A percentile compares a stretch with the other conserved stretches of the same genome.
Conservation (phyloP, 2,888 invertebrate species). For the Fissipunctia ypsillon region DNA sequence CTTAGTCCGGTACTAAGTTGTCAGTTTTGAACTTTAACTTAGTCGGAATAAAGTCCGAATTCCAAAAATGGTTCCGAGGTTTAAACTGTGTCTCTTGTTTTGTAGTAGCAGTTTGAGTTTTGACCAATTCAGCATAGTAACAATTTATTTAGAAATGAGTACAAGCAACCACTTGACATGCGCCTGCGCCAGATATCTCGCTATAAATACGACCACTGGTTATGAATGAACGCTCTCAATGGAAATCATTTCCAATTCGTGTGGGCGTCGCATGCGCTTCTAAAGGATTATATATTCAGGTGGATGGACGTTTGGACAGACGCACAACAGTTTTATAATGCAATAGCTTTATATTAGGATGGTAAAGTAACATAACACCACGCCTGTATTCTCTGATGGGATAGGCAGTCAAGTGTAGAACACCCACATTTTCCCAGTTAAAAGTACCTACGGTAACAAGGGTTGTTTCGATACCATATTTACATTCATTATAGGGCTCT, state of each 20-base stretch:
- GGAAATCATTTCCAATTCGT: conserved; percentile 41
- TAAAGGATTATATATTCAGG: conserved; percentile 49
- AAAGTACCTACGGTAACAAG: neutral
- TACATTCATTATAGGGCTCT: neutral
- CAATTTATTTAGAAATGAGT: conserved; percentile 37
- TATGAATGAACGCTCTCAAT: conserved; percentile 60
- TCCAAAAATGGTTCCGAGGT: neutral
- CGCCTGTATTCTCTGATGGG: too few relatives aligned
- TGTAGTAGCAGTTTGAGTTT: neutral
- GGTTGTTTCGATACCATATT: neutral
- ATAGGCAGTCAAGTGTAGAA: neutral
- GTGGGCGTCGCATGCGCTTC: conserved; percentile 40
- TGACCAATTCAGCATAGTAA: neutral
- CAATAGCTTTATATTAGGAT: conserved; percentile 9
- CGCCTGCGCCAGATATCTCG: conserved; percentile 52
- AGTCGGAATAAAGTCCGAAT: neutral
- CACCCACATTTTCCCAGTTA: neutral
- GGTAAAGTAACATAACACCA: neutral
- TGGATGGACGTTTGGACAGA: conserved; percentile 27
- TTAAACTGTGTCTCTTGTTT: neutral
- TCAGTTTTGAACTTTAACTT: neutral
- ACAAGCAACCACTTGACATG: conserved; percentile 45
- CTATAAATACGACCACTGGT: conserved; percentile 61
- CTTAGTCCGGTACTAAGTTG: too few relatives aligned
- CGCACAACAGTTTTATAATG: conserved; percentile 15